Evolutionary conservation across 2,888 invertebrate species (phyloP), one percentile per base, ranked within the genome.

Genomic region (Isoperla grammatica): DNA sequence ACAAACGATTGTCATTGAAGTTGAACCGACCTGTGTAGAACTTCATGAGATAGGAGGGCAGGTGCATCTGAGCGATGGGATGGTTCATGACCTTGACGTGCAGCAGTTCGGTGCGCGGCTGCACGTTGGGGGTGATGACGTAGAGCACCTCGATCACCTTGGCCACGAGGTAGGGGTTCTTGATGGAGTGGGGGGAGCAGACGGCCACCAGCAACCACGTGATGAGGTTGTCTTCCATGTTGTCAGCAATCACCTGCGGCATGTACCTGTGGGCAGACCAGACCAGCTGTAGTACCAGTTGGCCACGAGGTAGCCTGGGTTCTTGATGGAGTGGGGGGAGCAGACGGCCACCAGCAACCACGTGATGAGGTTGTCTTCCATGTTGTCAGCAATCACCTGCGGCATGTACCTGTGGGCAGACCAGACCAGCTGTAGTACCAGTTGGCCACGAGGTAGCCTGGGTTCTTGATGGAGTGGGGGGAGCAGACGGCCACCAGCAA

Each of bases 371-470:
- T 90, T 85, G 67, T 89, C 87, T 69, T 90, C 90, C 73, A 89
- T 85, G 69, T 84, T 82, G 68, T 86, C 87, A 1, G 86, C 82
- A 6, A 94, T 84, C 46, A 87, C 81, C 67, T 81, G 81, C 11
- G 90, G 87, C 56, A 85, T 84, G 71, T 87, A 90, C 77, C 90
- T 90, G 74, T 20, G 75, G 5, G 8, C 29, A 29, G 29, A 29
- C n/a, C n/a, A n/a, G n/a, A n/a, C n/a, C n/a, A n/a, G n/a, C n/a
- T n/a, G n/a, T n/a, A n/a, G n/a, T n/a, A n/a, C n/a, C n/a, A n/a
- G n/a, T 98, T 98, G 66, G 98, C 96, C 65, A 94, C 89, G 63
- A 99, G 83, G 75, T 98, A 98, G 0, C n/a, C n/a, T n/a, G 98
- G 98, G 78, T 98, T 99, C 73, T 90, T 90, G 72, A 98, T 87